Base-by-base conservation (phyloP, 2,113 vertebrate species). In the Prunella fulvescens region DNA sequence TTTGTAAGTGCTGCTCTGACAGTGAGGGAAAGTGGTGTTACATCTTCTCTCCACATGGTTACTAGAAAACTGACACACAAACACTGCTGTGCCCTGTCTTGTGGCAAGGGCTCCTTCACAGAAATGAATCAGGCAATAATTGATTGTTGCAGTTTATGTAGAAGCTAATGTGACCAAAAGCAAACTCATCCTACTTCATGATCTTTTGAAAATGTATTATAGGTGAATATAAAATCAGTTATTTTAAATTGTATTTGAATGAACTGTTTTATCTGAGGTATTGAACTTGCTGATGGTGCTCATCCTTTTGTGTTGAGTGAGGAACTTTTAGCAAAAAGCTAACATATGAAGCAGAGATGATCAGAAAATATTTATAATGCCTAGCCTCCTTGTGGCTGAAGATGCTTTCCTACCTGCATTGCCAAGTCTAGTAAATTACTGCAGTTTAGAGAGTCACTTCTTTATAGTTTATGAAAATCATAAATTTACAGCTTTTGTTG, bases 281-380 rank as follows among this genome's bases (percentile, higher is more conserved):
- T 20, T 24, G 35, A 70, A 57, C 40, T 87, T 82, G 48, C 74
- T 93, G 81, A 81, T 0, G 1, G 37, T 57, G 58, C 60, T 39
- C 2, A 16, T 53, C 14, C 17, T 86, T 90, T 70, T 45, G 35
- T 71, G 48, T 81, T 93, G 58, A 76, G 56, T 69, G 71, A 84
- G 89, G 48, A 74, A 7, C 7, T 64, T 77, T 74, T 12, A 56
- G 60, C 50, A 72, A 74, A 77, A 76, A 80, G 26, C 3, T 57
- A 61, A 72, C 0, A 0, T 31, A 45, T 33, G 72, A 91, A 70
- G 22, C 1, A 0, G 72, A 84, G 31, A 69, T 1, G 2, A 57
- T 69, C 33, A 88, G 45, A 72, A 92, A 89, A 84, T 71, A 84
- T 92, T 92, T 88, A 74, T 74, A 88, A 87, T 0, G 2, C 24